These are phyloP conservation scores for Mugil cephalus DNA, from an alignment of 2,113 vertebrate species.

Conservation along the genomic window DNA sequence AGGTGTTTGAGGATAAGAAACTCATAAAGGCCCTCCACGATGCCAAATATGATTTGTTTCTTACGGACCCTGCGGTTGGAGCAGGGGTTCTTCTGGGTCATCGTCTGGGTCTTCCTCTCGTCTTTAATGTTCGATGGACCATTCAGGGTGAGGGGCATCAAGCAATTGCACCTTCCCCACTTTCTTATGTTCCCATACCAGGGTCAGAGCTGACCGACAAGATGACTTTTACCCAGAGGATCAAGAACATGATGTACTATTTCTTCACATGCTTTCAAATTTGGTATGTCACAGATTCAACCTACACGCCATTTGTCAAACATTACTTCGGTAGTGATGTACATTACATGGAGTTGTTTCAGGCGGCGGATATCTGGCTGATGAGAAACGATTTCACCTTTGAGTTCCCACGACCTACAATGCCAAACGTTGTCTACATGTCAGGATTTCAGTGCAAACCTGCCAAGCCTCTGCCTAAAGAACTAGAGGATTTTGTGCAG, in stretches of 20 bases:
- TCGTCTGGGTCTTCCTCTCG: conserved; percentile 67
- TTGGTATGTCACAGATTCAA: conserved; percentile 32
- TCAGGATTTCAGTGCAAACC: conserved; percentile 77
- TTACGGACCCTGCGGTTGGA: conserved; percentile 55
- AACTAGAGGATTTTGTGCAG: conserved; percentile 69
- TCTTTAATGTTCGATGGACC: conserved; percentile 71
- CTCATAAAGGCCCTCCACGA: conserved; percentile 58
- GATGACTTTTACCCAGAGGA: conserved; percentile 61
- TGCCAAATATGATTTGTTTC: conserved; percentile 64
- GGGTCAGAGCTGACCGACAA: conserved; percentile 57
- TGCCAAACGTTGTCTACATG: conserved; percentile 77
- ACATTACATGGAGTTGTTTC: conserved; percentile 76
- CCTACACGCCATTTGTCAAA: conserved; percentile 62
- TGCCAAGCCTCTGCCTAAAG: conserved; percentile 65
- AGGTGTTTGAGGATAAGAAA: conserved; percentile 47
- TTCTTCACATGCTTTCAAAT: conserved; percentile 25
- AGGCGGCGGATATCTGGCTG: conserved; percentile 74
- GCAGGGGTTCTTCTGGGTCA: conserved; percentile 58
- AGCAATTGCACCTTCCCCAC: conserved; percentile 58
- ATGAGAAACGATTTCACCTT: conserved; percentile 78
- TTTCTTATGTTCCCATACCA: conserved; percentile 61
- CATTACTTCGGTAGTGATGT: conserved; percentile 63
- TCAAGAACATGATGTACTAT: conserved; percentile 48
- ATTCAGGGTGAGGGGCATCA: conserved; percentile 61
- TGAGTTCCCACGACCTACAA: conserved; percentile 75